These are phyloP conservation scores for Augiades crinisus DNA, from an alignment of 2,888 invertebrate genomes.

Conservation along the genomic window DNA sequence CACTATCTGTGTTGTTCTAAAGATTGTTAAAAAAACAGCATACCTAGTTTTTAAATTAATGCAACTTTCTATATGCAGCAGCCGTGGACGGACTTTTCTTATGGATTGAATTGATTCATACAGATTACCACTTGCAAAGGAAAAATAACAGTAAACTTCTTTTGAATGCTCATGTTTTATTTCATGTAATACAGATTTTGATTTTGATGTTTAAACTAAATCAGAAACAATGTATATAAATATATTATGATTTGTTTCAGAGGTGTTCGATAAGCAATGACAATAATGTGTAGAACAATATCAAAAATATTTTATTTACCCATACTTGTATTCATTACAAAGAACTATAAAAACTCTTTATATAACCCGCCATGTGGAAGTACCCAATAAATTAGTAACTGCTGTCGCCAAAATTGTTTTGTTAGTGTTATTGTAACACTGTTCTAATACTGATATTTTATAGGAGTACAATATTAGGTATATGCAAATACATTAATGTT, in stretches of 20 bases:
- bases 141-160: not conserved
- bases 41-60: too few species aligned
- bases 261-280: constrained; percentile 24
- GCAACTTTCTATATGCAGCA: too few species aligned
- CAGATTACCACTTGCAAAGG: not conserved
- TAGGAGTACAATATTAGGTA: not conserved
- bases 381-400: not conserved
- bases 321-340: constrained; percentile 4
- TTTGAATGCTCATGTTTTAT: constrained; percentile 24
- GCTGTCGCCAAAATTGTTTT: constrained; percentile 8
- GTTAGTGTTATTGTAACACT: not conserved
- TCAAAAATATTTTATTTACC: constrained; percentile 17
- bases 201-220: constrained; percentile 24
- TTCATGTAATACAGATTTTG: constrained; percentile 21
- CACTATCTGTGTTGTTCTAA: too few species aligned
- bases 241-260: constrained; percentile 19
- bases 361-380: not conserved
- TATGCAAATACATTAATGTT: not conserved
- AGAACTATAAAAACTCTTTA: not conserved
- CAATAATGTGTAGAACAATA: constrained; percentile 21
- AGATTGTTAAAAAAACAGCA: too few species aligned
- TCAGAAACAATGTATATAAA: constrained; percentile 23
- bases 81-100: too few species aligned
- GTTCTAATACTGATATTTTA: not conserved
- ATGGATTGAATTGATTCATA: too few species aligned